Base-by-base conservation (phyloP, 2,888 invertebrate species). In the Melanargia galathea region DNA sequence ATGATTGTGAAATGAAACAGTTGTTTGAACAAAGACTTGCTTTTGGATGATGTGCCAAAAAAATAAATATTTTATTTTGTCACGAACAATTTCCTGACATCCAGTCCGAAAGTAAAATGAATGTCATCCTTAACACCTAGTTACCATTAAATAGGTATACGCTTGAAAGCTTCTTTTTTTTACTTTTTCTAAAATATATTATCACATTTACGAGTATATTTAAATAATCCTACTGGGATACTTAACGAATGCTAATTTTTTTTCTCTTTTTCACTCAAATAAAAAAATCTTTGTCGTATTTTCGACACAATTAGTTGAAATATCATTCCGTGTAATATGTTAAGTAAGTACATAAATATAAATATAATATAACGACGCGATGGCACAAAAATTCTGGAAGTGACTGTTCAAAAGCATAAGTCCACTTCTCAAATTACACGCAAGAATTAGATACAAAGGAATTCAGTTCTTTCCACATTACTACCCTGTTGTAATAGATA, bases 201-300 rank as follows among this genome's bases (percentile, higher is more conserved):
- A 88, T 90, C 89, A 90, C 89, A 88, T 89, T 83, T 81, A 86
- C 76, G 87, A 87, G 89, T 88, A 88, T 86, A 81, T 83, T 74
- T 68, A 80, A 82, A 80, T 82, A 80, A 81, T 76, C 75, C 82
- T 87, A 90, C 69, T 72, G 73, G 63, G 76, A 82, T 80, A 80
- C 71, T 76, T 76, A 80, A 70, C 70, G 74, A 84, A 82, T 80
- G 79, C 75, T 74, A 70, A 76, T 83, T 84, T 83, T 79, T 56
- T 18, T 20, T 52, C 56, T 62, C n/a, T n/a, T n/a, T 65, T 63
- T 48, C 51, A 60, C 46, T 65, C 60, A 57, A 60, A 63, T 63
- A 60, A 46, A 63, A 62, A 61, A 64, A 45, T 22, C 38, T 55
- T 59, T 40, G 33, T 48, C 22, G 57, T 35, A n/a, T 35, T n/a